A percentile compares a stretch with the other conserved stretches of the same genome.
Evolutionary conservation across 2,888 invertebrate species (phyloP).

Genomic region (Torymus tubicola): DNA sequence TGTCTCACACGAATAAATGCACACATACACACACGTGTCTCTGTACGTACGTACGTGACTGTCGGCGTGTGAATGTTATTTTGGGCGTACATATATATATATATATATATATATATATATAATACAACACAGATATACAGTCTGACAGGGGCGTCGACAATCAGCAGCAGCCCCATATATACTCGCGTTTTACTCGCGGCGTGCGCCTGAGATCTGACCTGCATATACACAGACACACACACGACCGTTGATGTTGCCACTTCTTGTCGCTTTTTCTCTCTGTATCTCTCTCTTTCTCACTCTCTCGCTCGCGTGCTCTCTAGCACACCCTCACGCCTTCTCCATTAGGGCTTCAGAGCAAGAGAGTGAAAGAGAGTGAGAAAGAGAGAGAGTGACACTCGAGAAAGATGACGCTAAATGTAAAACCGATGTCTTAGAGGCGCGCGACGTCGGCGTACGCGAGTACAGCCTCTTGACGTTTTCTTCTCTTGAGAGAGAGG

Average conservation of each 20-base stretch:
- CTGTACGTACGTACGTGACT: background rate
- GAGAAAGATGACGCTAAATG: conserved; percentile 57
- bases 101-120: no score
- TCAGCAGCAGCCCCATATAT: conserved; percentile 11
- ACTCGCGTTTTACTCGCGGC: conserved; percentile 5
- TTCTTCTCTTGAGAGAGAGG: background rate
- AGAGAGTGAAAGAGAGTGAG: conserved; percentile 12
- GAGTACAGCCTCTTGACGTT: conserved; percentile 9
- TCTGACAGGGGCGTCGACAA: background rate
- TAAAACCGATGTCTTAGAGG: conserved; percentile 58
- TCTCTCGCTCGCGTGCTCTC: conserved; percentile 12
- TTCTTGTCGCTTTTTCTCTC: conserved; percentile 11
- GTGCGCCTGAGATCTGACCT: conserved; percentile 39
- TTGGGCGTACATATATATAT: background rate
- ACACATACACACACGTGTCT: no score
- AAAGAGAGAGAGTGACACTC: conserved; percentile 37
- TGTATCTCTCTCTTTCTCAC: background rate
- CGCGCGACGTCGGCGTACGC: background rate
- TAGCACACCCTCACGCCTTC: conserved; percentile 51
- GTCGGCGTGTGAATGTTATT: background rate
- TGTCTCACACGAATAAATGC: no score
- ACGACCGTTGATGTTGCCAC: background rate
- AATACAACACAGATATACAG: no score
- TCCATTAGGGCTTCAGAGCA: conserved; percentile 52
- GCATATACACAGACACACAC: conserved; percentile 20